Evolutionary conservation across 2,888 invertebrate species (phyloP), one percentile per base, ranked within the genome.

Genomic region (Idaea aversata): DNA sequence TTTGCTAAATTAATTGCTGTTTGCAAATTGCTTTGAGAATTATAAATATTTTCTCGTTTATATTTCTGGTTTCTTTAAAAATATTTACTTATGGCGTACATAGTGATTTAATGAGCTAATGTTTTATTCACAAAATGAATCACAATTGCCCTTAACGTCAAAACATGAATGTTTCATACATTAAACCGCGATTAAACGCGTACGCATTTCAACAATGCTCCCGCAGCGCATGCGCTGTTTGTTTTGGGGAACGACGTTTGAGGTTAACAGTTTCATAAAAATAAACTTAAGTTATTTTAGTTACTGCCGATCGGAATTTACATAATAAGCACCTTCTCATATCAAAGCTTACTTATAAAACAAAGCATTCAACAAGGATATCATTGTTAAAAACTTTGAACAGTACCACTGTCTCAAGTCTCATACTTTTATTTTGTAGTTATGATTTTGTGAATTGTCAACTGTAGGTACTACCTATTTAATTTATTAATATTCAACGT

Each of bases 181-280:
- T 63, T 7, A 47, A 47, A 62, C 59, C 59, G n/a, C 65, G 61
- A 62, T 63, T 64, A 57, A 57, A 25, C 65, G 62, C 66, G 61
- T 59, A 65, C 65, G 60, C 67, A 68, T 60, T 62, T 64, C 64
- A 72, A 77, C 69, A 70, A 70, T 68, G 70, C 81, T 76, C 81
- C 82, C 79, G 77, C 79, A 64, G 72, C 69, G 80, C 57, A 65
- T 68, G 59, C 62, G 60, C 61, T 57, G 38, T 66, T 63, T 64
- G 66, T 65, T 71, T 69, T 61, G 64, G 68, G 70, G 70, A 69
- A 63, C 67, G 47, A 69, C 66, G 72, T 65, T 65, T 63, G 68
- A 69, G 64, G 68, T 65, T 25, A 68, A 65, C 59, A 63, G 34
- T 60, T 57, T 68, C 60, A 64, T 66, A 64, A 62, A 67, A 69